Percentiles rank a stretch among this genome's conserved stretches.
Evolutionary conservation across 2,888 invertebrate genomes (phyloP).

Genomic region (Nomada ferruginata): DNA sequence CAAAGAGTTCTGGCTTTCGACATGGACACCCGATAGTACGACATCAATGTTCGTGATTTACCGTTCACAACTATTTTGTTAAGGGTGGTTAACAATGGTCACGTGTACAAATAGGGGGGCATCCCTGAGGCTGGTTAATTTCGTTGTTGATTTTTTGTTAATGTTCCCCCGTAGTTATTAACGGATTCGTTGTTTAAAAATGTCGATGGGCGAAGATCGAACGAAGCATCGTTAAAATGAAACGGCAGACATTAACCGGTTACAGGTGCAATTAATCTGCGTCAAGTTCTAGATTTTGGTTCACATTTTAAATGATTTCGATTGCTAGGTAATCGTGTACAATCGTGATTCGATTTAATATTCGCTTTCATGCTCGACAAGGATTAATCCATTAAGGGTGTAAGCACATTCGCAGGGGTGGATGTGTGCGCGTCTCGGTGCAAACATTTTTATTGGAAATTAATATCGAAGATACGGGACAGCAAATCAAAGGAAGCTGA

Average conservation of each 20-base stretch:
- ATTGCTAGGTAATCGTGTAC: no score
- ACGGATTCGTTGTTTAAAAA: slow-evolving; percentile 48
- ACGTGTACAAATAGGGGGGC: slow-evolving; percentile 55
- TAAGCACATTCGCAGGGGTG: neutral
- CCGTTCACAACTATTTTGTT: slow-evolving; percentile 78
- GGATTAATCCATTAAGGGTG: neutral
- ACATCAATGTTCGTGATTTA: slow-evolving; percentile 72
- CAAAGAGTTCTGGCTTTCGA: slow-evolving; percentile 26
- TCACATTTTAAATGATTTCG: no score
- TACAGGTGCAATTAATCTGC: no score
- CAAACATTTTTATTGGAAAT: slow-evolving; percentile 21
- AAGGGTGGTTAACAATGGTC: slow-evolving; percentile 77
- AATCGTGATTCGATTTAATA: no score
- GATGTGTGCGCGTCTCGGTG: neutral
- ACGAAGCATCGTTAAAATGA: neutral
- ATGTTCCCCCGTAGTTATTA: slow-evolving; percentile 50
- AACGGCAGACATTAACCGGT: no score
- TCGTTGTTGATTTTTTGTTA: slow-evolving; percentile 62
- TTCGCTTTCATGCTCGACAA: neutral
- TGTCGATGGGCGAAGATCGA: slow-evolving; percentile 45
- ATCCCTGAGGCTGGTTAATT: slow-evolving; percentile 53
- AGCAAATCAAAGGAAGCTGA: slow-evolving; percentile 13
- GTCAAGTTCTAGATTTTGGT: no score
- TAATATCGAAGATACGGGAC: slow-evolving; percentile 17
- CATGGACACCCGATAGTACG: slow-evolving; percentile 15